These are phyloP conservation scores for Stylophora pistillata DNA, from an alignment of 64 coral and sea anemone species.

Conservation along the genomic window DNA sequence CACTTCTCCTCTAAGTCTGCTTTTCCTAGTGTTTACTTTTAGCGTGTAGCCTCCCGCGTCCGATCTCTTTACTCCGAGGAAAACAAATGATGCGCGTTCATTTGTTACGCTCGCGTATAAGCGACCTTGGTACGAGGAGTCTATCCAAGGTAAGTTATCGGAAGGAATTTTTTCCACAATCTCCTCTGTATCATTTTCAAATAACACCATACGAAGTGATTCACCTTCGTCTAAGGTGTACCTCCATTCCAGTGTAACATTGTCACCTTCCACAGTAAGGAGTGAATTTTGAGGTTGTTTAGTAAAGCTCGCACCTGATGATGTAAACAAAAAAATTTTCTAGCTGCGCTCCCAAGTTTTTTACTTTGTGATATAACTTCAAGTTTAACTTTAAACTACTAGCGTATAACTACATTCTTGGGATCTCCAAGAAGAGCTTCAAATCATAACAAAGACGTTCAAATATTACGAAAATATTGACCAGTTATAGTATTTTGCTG, in stretches of 20 bases:
- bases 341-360: not conserved
- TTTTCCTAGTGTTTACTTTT: not conserved
- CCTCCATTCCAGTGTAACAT: constrained; percentile 1
- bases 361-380: too few species aligned
- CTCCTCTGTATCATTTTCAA: not conserved
- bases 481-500: too few species aligned
- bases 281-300: not conserved
- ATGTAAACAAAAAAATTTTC: not conserved
- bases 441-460: too few species aligned
- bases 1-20: not conserved
- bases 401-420: too few species aligned
- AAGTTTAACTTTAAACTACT: too few species aligned
- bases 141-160: not conserved
- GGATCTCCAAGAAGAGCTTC: too few species aligned
- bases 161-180: not conserved
- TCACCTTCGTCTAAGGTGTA: not conserved
- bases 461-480: too few species aligned
- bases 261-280: not conserved
- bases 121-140: not conserved
- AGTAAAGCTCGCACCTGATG: not conserved
- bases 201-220: too few species aligned
- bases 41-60: not conserved
- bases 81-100: not conserved
- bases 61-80: not conserved
- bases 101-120: not conserved